Evolutionary conservation across 2,888 invertebrate species (phyloP).

Genomic region (Andrena hattorfiana): DNA sequence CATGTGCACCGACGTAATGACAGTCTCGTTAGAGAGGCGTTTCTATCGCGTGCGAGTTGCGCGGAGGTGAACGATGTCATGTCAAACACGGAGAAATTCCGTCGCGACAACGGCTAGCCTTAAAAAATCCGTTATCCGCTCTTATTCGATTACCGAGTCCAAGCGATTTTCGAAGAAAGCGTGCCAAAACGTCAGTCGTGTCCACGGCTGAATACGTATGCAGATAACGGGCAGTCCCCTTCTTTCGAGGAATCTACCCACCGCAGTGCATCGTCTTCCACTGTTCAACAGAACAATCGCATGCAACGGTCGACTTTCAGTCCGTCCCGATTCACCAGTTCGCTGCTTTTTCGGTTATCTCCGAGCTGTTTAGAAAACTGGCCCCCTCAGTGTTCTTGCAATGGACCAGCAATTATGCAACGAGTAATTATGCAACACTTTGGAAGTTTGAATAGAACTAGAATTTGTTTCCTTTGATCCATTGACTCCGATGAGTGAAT

Average conservation of each 20-base stretch:
- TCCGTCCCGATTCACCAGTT: not conserved
- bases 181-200: conserved; percentile 61
- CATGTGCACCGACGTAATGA: not conserved
- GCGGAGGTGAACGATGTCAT: not conserved
- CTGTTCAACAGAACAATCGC: conserved; percentile 46
- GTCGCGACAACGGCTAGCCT: conserved; percentile 12
- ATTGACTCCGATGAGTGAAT: no score
- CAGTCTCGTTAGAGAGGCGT: not conserved
- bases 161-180: conserved; percentile 62
- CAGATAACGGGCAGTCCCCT: conserved; percentile 61
- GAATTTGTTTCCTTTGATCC: no score
- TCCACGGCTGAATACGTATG: conserved; percentile 58
- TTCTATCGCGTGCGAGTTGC: conserved; percentile 1
- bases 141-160: conserved; percentile 58
- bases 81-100: conserved; percentile 20
- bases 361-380: not conserved
- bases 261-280: conserved; percentile 7
- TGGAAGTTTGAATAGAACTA: not conserved
- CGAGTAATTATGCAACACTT: not conserved
- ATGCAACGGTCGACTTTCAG: conserved; percentile 8
- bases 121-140: conserved; percentile 61
- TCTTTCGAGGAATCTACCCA: conserved; percentile 19
- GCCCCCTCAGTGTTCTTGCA: not conserved
- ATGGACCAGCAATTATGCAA: not conserved
- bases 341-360: not conserved